phyloP scores from a whole-genome alignment of 2,113 vertebrate genomes.

The Malaclemys terrapin region DNA sequence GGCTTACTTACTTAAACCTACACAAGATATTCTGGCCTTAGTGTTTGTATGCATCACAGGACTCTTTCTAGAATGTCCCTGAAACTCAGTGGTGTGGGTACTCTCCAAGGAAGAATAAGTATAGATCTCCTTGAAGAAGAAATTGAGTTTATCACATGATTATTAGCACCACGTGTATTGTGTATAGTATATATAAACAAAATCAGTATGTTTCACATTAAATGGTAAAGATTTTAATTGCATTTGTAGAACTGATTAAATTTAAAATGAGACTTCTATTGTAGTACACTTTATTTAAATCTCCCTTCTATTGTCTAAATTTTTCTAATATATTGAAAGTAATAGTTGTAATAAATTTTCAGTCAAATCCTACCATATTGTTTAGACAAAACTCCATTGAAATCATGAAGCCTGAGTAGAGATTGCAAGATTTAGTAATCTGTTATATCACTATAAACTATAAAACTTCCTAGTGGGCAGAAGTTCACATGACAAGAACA shows the following conservation, averaged over 20 bases:
- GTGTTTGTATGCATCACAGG: not conserved
- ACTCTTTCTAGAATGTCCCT: not conserved
- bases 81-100: not conserved
- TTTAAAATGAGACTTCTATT: not conserved
- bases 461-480: not conserved
- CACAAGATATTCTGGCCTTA: not conserved
- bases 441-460: not conserved
- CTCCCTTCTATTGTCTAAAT: not conserved
- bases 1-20: not conserved
- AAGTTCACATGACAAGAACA: not conserved
- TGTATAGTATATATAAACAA: no score
- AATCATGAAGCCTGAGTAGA: not conserved
- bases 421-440: not conserved
- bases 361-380: not conserved
- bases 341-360: not conserved
- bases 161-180: no score
- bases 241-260: not conserved
- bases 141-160: not conserved
- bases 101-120: not conserved
- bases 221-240: no score
- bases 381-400: not conserved
- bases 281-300: not conserved
- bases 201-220: not conserved
- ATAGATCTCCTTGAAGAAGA: not conserved
- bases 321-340: not conserved